Evolutionary conservation across 2,113 vertebrate genomes (phyloP), one percentile per base, ranked within the genome.

Genomic region (Cygnus buccinator): DNA sequence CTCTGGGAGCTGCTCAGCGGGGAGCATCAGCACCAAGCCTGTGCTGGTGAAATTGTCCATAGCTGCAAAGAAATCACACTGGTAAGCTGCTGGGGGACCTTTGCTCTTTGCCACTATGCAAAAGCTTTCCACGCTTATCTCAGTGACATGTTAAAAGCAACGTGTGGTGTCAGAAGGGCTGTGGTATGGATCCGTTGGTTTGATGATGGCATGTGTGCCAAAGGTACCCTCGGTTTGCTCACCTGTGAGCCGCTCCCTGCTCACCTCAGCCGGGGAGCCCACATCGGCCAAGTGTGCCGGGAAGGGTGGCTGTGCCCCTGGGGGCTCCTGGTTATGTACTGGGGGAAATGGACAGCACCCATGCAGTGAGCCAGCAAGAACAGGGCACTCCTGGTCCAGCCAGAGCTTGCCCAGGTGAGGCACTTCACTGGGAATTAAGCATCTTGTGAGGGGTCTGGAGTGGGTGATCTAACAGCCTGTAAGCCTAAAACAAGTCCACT

Each of bases 21-120:
- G 13, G 11, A 29, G 9, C 2, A 0, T 3, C 31, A 8, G 37
- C 33, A 10, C 7, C 0, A 23, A 5, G 22, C 2, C 18, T 11
- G 37, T 11, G 35, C 39, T 63, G 73, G 28, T 14, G 5, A 10
- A 33, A 11, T 5, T 28, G 4, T 2, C 29, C 31, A 26, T 4
- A 0, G 61, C 58, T 39, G 20, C 3, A 17, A 14, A 70, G 25
- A 50, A 35, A 44, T 33, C 48, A 33, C 10, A 22, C 28, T 50
- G 50, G 18, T 52, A n/a, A 68, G 41, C 31, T 4, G 0, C 2
- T 26, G 13, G 31, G 33, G 72, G 43, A 6, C 1, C 3, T 37
- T 16, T 12, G 26, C 5, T 61, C 13, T 31, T 84, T 19, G 4
- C 17, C 33, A 1, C 5, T 0, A 0, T 6, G 1, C 17, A 28